Base-by-base conservation (phyloP, 2,113 vertebrate species). In the Cariama cristata region DNA sequence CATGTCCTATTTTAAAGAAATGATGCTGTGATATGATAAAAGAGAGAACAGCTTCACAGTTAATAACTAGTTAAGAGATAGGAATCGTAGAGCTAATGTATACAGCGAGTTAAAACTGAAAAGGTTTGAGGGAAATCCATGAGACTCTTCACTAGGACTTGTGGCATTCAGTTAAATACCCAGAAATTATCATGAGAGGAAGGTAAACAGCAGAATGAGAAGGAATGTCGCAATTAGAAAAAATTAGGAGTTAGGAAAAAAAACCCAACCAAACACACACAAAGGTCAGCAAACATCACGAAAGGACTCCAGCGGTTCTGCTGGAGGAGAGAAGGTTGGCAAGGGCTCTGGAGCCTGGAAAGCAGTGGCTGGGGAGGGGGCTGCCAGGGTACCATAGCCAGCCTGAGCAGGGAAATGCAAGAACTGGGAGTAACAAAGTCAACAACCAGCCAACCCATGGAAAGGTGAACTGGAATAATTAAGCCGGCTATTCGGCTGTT, bases 161-260 rank as follows among this genome's bases (percentile, higher is more conserved):
- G 23, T 53, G 42, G 52, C 4, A 4, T n/a, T 55, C 49, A 5
- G 52, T 45, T 52, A 24, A 56, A 4, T 33, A 33, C 21, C 28
- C 27, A 16, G 17, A 24, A 38, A 55, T n/a, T 11, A 1, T 3
- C 13, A 3, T 1, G 27, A 38, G 53, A 8, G 53, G 42, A 8
- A 59, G 42, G 21, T 3, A 27, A 47, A 5, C 4, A 73, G 27
- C 63, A 77, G 59, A 42, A 28, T 11, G 30, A 47, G n/a, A 24
- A 26, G 17, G n/a, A 50, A 76, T 21, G 49, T 1, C 1, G 5
- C 8, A 26, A 7, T 0, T 67, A 20, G 33, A 16, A 33, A 45
- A 55, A 53, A 52, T 58, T 5, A 5, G 23, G 62, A 79, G 14
- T n/a, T 64, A 5, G 7, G 18, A 16, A 3, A 12, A 17, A 16